A percentile compares a stretch with the other conserved stretches of the same genome.
phyloP scores from a whole-genome alignment of 2,797 vertebrate species.

The Enteromius anoplus region DNA sequence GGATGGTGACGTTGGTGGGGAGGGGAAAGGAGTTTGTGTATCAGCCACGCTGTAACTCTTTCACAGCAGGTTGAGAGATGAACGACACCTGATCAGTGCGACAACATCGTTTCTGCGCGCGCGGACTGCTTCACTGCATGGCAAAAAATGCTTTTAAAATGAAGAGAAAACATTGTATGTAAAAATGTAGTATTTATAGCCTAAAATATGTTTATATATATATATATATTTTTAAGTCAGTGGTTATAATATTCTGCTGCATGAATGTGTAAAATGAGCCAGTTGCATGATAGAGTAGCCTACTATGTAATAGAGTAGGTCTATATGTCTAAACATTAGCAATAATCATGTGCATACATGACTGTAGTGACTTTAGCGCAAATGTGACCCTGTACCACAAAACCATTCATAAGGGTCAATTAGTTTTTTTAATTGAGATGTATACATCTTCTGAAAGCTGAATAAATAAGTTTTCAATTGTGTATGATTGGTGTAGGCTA shows the following conservation, averaged over 20 bases:
- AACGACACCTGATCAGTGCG: not conserved
- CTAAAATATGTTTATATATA: not conserved
- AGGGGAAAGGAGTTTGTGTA: slow-evolving; percentile 65
- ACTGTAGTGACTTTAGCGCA: not conserved
- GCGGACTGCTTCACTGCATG: not conserved
- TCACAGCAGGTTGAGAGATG: slow-evolving; percentile 35
- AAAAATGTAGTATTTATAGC: not conserved
- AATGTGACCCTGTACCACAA: too few relatives aligned
- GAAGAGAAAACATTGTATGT: not conserved
- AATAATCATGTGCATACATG: not conserved
- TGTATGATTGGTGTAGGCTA: too few relatives aligned
- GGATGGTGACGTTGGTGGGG: slow-evolving; percentile 79
- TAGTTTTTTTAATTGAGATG: too few relatives aligned
- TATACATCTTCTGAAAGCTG: too few relatives aligned
- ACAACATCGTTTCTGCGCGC: not conserved
- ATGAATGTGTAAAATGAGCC: not conserved
- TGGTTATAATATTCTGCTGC: not conserved
- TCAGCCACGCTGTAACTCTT: slow-evolving; percentile 45
- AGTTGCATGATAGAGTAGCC: not conserved
- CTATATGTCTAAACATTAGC: not conserved
- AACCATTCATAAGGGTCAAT: too few relatives aligned
- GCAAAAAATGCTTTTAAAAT: not conserved
- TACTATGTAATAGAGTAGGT: not conserved
- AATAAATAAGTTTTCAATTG: too few relatives aligned
- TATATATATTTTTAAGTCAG: not conserved